Percentiles rank a stretch among this genome's conserved stretches.
Conservation (phyloP, 92 coral and sea anemone genomes). For the Siderastrea radians region DNA sequence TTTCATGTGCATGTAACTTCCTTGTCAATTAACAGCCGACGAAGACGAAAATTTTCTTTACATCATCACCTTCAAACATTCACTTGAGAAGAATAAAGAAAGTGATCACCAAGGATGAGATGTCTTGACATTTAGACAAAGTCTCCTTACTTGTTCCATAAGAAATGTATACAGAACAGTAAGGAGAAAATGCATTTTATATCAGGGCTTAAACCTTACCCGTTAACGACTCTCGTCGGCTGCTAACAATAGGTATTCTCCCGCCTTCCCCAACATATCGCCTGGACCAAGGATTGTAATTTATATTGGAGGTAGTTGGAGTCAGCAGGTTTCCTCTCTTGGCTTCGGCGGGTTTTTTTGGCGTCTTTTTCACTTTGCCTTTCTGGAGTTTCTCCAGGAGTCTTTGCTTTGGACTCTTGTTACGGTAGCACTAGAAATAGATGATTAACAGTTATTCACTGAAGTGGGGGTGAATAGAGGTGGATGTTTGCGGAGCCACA, state of each 20-base stretch:
- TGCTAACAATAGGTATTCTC: constrained; percentile 83
- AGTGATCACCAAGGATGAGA: background rate
- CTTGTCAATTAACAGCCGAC: too few relatives aligned
- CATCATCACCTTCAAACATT: too few relatives aligned
- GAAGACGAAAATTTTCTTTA: too few relatives aligned
- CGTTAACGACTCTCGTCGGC: constrained; percentile 80
- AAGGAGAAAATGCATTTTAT: too few relatives aligned
- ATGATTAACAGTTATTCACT: background rate
- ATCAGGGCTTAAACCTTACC: constrained; percentile 33
- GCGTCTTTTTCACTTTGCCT: constrained; percentile 45
- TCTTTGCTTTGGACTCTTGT: constrained; percentile 72
- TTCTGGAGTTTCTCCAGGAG: constrained; percentile 58
- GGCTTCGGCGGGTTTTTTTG: constrained; percentile 46
- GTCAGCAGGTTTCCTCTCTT: constrained; percentile 60
- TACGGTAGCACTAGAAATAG: constrained; percentile 61
- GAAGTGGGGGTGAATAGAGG: too few relatives aligned
- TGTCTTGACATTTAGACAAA: too few relatives aligned
- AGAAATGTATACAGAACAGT: too few relatives aligned
- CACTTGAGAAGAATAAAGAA: too few relatives aligned
- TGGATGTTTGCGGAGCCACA: too few relatives aligned
- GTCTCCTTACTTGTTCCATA: too few relatives aligned
- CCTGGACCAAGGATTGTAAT: constrained; percentile 45
- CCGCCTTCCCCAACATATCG: constrained; percentile 71
- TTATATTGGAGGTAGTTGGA: constrained; percentile 64
- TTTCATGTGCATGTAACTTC: background rate